phyloP scores from a whole-genome alignment of 2,888 invertebrate species.

The Eudasyphora cyanicolor region DNA sequence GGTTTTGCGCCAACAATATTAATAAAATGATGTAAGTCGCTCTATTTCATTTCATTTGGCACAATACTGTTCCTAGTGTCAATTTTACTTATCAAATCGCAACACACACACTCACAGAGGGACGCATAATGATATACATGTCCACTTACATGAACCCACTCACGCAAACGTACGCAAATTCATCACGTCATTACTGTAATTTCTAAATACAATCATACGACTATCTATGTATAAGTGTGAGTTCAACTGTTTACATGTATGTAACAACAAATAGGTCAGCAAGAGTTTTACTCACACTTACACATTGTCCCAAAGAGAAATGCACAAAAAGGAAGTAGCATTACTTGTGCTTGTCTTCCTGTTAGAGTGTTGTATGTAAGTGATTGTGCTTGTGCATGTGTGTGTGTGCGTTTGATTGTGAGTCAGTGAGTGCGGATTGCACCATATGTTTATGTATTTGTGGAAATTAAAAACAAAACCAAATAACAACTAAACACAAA shows the following conservation, averaged over 20 bases:
- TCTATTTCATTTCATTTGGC: neutral
- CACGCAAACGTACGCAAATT: neutral
- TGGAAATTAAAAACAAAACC: constrained; percentile 32
- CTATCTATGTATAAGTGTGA: neutral
- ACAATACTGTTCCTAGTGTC: neutral
- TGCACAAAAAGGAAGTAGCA: neutral
- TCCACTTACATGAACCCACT: constrained; percentile 9
- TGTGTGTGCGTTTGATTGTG: neutral
- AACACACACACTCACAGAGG: neutral
- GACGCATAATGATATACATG: neutral
- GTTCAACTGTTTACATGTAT: too few relatives aligned
- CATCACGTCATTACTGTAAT: constrained; percentile 6
- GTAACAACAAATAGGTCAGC: constrained; percentile 23
- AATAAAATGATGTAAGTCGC: too few relatives aligned
- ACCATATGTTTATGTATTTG: constrained; percentile 32
- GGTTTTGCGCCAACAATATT: too few relatives aligned
- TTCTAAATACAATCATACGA: too few relatives aligned
- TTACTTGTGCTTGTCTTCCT: constrained; percentile 3
- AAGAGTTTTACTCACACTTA: neutral
- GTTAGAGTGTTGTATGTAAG: neutral
- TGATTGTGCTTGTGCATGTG: neutral
- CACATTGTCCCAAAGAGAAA: neutral
- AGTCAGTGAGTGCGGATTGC: constrained; percentile 2
- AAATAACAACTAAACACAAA: constrained; percentile 17
- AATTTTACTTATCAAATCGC: neutral